Conservation (phyloP, 2,113 vertebrate genomes). For the Echinops telfairi region DNA sequence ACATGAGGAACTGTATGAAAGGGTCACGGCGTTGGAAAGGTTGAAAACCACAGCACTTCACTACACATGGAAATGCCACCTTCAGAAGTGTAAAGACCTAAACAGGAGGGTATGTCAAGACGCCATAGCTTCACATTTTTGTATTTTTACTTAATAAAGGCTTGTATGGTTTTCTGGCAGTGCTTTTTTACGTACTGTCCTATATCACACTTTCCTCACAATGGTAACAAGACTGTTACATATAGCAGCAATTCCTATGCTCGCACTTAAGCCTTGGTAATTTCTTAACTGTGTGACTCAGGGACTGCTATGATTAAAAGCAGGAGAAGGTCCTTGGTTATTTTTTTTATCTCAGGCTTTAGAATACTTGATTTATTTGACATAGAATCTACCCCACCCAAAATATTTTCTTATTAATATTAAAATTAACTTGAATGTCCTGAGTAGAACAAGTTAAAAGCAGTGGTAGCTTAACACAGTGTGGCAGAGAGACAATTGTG, state of each 20-base stretch:
- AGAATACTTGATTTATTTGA: conserved; percentile 35
- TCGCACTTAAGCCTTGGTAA: neutral
- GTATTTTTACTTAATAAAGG: no score
- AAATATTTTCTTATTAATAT: neutral
- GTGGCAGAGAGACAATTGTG: neutral
- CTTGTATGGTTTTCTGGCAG: no score
- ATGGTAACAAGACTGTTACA: neutral
- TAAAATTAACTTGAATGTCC: neutral
- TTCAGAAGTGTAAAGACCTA: no score
- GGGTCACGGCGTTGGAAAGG: no score
- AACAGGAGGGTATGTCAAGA: no score
- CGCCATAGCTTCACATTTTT: no score
- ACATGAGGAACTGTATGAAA: no score
- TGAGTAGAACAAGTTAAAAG: neutral
- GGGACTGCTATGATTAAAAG: neutral
- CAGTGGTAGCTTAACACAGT: neutral
- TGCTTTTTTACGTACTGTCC: no score
- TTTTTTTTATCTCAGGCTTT: conserved; percentile 13
- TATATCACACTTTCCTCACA: neutral
- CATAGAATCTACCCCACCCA: neutral
- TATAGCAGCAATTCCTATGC: neutral
- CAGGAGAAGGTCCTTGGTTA: neutral
- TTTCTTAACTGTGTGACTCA: neutral
- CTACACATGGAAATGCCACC: no score
- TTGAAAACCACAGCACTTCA: no score